Evolutionary conservation across 2,888 invertebrate species (phyloP).

Genomic region (Acleris holmiana): DNA sequence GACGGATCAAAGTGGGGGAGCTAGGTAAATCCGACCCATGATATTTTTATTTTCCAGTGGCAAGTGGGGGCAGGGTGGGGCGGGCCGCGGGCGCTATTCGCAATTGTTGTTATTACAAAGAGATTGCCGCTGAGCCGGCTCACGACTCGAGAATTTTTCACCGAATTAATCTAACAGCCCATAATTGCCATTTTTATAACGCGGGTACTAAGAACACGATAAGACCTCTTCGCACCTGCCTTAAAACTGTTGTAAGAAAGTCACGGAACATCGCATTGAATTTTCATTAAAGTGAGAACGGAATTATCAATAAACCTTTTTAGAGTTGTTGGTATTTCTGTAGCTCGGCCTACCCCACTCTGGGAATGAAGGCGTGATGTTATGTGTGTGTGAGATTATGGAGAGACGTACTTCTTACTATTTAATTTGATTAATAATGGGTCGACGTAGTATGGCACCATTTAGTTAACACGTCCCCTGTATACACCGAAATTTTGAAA

Average conservation of each 20-base stretch:
- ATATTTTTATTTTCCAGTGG: slow-evolving; percentile 60
- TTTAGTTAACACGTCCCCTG: no score
- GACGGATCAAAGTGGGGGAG: slow-evolving; percentile 71
- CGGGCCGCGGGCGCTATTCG: slow-evolving; percentile 71
- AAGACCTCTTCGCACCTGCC: slow-evolving; percentile 4
- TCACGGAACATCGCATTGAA: no score
- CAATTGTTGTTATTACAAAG: slow-evolving; percentile 84
- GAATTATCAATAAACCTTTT: no score
- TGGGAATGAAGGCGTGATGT: no score
- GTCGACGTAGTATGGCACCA: no score
- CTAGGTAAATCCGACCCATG: slow-evolving; percentile 71
- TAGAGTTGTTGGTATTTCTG: no score
- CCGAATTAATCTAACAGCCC: slow-evolving; percentile 63
- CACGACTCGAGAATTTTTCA: slow-evolving; percentile 67
- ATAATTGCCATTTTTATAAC: slow-evolving; percentile 54
- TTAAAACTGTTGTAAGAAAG: background rate
- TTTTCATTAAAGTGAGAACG: no score
- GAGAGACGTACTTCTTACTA: no score
- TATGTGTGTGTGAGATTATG: no score
- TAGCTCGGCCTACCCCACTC: no score
- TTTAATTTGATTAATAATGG: no score
- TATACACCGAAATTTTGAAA: no score
- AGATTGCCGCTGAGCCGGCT: slow-evolving; percentile 78
- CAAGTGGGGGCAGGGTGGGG: slow-evolving; percentile 51
- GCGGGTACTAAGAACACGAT: slow-evolving; percentile 15